Evolutionary conservation across 2,888 invertebrate species (phyloP).

Genomic region (Ophioninae sp.): DNA sequence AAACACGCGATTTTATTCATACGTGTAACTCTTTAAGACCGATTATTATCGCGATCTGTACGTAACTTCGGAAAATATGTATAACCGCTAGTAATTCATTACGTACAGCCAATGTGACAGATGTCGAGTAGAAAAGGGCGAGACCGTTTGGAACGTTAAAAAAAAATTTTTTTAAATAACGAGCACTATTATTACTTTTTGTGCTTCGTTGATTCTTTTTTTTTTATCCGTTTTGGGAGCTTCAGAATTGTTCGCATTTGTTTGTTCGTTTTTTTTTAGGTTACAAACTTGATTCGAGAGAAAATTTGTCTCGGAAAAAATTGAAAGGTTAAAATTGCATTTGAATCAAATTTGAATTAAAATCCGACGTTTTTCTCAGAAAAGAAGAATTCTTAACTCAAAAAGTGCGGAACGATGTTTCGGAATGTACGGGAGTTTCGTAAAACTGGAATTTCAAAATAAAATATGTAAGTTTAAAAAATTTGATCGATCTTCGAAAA

Average conservation of each 20-base stretch:
- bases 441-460: no score
- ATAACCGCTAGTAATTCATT: background rate
- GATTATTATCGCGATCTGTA: background rate
- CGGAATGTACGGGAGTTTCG: no score
- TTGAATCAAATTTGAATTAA: no score
- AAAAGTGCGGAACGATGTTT: no score
- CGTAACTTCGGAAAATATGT: background rate
- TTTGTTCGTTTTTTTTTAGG: no score
- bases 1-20: slow-evolving; percentile 36
- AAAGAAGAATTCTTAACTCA: no score
- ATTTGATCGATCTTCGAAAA: no score
- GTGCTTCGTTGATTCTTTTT: background rate
- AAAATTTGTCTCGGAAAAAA: no score
- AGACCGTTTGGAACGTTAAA: background rate
- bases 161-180: background rate
- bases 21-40: slow-evolving; percentile 24
- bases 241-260: background rate
- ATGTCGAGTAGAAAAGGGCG: background rate
- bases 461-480: no score
- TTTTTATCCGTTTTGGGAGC: background rate
- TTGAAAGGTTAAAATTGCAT: no score
- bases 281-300: no score
- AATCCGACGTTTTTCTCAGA: no score
- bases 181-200: background rate
- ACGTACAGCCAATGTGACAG: background rate